Evolutionary conservation across 1,140 invertebrate species (phyloP), one percentile per base, ranked within the genome.

Genomic region (Hylaeus volcanicus): DNA sequence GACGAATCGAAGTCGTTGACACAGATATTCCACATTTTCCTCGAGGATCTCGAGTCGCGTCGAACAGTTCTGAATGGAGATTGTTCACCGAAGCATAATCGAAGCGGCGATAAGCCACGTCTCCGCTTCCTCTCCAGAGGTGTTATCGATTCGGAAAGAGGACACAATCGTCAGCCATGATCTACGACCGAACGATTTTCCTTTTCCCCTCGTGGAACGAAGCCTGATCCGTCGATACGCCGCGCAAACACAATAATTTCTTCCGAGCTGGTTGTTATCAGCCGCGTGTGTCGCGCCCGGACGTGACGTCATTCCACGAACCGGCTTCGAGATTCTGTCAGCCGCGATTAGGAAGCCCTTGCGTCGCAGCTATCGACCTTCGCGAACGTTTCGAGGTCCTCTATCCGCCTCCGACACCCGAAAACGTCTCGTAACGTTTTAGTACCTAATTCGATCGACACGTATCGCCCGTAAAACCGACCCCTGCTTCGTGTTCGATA

Each of bases 181-280:
- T 79, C 84, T 70, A 81, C 78, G 78, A 43, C 51, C 70, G 66
- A 58, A 69, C 79, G 73, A 74, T 86, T 84, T 77, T 69, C 73
- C 56, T 64, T 55, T 66, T 79, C 43, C 3, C 39, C n/a, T 37
- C 11, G 12, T 14, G 14, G 55, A 74, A 26, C 55, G 43, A 43
- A 5, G n/a, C 1, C 41, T 60, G 78, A 78, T 63, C 66, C 77
- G 43, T 70, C 75, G 80, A 86, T 86, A 85, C 75, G 26, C 37
- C 61, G 45, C 43, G 63, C 75, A 86, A 86, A 83, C 84, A 79
- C 72, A 83, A 74, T 86, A 86, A 83, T 83, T 86, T 79, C 72
- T 83, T 83, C 56, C 65, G 70, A 69, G 41, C 74, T 65, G 63
- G 66, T 66, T 86, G 81, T 86, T 86, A 86, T 86, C 84, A 69